Base-by-base conservation (phyloP, 1,140 invertebrate genomes). In the Caenorhabditis brenneri region DNA sequence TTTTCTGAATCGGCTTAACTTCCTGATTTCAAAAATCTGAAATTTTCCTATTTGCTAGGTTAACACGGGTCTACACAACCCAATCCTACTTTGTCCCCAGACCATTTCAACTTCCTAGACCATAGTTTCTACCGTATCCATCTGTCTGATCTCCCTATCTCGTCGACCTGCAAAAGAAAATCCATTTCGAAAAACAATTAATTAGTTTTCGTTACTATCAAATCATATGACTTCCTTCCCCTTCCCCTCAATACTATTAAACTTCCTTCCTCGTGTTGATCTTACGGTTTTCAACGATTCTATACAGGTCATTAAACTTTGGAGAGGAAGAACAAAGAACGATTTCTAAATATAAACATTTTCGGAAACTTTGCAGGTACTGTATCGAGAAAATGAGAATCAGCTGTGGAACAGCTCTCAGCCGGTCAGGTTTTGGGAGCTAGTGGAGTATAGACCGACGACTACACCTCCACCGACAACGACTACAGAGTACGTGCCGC, bases 361-460 rank as follows among this genome's bases (percentile, higher is more conserved):
- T 55, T 55, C n/a, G 5, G 0, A 2, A n/a, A 51, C 2, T 12
- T 58, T 65, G 16, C 60, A 74, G 65, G 65, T 74, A 27, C 36
- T 74, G 19, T 74, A 74, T 42, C 33, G 65, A 22, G 65, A 74
- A n/a, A 74, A 74, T 42, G 36, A 74, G 36, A 36, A 74, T 42
- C 33, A 42, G 22, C 15, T 74, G 0, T 42, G 33, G 65, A 74
- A 74, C 29, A 74, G 65, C n/a, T 74, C 65, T 22, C 65, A 74
- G 36, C 81, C 81, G 16, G 60, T 74, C 9, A 16, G 81, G 60
- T 82, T 82, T 24, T 82, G 81, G 81, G 81, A 82, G 29, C 46
- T 82, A 2, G 81, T 82, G 3, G 81, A 82, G 27, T 82, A 60
- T 15, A 24, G 81, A 3, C 81, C 81, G 27, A 60, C 60, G 5